Evolutionary conservation across 2,888 invertebrate species (phyloP).

Genomic region (Nomada flava): DNA sequence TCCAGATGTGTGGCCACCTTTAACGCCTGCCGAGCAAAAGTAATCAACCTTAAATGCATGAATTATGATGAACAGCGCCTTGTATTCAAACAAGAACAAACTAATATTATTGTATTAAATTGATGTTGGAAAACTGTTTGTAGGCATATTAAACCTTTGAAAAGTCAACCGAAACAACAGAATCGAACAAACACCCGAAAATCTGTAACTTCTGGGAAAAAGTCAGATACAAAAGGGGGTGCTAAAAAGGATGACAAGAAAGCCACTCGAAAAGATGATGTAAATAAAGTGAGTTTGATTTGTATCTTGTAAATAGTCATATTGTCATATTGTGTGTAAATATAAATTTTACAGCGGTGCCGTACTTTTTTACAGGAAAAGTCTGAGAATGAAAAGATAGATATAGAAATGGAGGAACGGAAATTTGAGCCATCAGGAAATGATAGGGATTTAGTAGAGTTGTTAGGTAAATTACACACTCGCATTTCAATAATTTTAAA

Average conservation of each 20-base stretch:
- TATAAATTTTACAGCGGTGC: background rate
- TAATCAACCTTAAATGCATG: slow-evolving; percentile 71
- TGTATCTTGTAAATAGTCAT: slow-evolving; percentile 5
- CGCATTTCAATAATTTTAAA: background rate
- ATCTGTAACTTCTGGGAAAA: slow-evolving; percentile 79
- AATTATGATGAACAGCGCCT: background rate
- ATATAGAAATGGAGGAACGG: slow-evolving; percentile 89
- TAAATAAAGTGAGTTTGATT: slow-evolving; percentile 72
- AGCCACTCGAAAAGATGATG: slow-evolving; percentile 85
- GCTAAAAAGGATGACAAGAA: slow-evolving; percentile 82
- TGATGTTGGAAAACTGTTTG: slow-evolving; percentile 36
- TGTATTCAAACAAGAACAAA: background rate
- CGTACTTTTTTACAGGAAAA: slow-evolving; percentile 84
- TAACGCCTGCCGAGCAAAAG: slow-evolving; percentile 92
- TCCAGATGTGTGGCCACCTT: slow-evolving; percentile 95
- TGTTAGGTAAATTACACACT: slow-evolving; percentile 87
- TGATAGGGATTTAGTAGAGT: slow-evolving; percentile 96
- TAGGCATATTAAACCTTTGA: slow-evolving; percentile 81
- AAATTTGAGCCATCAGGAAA: slow-evolving; percentile 94
- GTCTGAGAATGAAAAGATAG: slow-evolving; percentile 88
- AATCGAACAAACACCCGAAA: slow-evolving; percentile 80
- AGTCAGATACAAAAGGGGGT: slow-evolving; percentile 82
- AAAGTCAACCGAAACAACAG: slow-evolving; percentile 78
- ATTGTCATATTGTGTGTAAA: background rate
- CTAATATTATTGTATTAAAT: background rate